Conservation (phyloP, 2,888 invertebrate genomes). For the Pyrrhosoma nymphula region DNA sequence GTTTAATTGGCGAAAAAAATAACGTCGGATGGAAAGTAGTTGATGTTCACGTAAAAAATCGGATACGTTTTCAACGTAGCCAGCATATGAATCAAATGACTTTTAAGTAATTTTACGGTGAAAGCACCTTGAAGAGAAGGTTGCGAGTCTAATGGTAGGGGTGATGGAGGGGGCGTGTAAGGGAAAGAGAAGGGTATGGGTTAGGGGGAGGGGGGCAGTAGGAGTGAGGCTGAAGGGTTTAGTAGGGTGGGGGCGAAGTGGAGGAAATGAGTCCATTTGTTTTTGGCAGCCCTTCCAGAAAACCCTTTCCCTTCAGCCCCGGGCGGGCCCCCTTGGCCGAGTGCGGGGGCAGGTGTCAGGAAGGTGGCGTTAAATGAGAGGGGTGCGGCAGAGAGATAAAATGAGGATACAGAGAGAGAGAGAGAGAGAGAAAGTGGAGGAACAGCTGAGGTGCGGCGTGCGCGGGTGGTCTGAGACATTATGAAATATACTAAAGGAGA, state of each 20-base stretch:
- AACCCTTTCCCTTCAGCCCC: neutral
- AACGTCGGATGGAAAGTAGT: too few species aligned
- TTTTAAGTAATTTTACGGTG: too few species aligned
- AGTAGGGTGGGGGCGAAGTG: neutral
- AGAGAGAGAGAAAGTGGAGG: neutral
- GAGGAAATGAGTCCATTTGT: constrained; percentile 18
- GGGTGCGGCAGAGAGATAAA: neutral
- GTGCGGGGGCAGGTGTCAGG: constrained; percentile 13
- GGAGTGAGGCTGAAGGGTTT: neutral
- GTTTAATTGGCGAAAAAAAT: too few species aligned
- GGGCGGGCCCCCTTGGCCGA: neutral
- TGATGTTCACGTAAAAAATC: too few species aligned
- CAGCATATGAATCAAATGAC: too few species aligned
- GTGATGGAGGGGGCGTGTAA: too few species aligned
- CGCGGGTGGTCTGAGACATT: neutral
- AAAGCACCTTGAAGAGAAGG: too few species aligned
- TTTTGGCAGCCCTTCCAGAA: neutral
- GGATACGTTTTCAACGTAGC: too few species aligned
- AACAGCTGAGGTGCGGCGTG: neutral
- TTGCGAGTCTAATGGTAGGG: too few species aligned
- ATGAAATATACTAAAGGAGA: too few species aligned
- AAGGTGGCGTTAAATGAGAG: neutral
- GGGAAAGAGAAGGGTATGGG: neutral
- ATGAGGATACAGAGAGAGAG: neutral
- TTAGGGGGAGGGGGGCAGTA: neutral